A percentile compares a stretch with the other conserved stretches of the same genome.
These are phyloP conservation scores for Phrynosoma platyrhinos DNA, from an alignment of 2,113 vertebrate species.

Conservation along the genomic window DNA sequence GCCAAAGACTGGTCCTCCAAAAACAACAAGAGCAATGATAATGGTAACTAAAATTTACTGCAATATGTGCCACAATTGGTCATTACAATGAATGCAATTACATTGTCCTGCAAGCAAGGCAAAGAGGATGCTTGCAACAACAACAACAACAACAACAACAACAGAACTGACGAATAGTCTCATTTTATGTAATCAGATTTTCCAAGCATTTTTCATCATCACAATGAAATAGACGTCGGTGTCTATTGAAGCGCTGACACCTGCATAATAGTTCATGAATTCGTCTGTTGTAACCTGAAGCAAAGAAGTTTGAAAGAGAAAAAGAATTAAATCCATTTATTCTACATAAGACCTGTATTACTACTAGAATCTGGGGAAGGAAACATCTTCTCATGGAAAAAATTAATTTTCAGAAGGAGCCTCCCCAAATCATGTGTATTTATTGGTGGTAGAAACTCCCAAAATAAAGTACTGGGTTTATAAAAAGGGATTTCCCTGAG, in stretches of 20 bases:
- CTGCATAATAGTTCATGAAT: conserved; percentile 94
- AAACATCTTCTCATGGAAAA: neutral
- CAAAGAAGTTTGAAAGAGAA: conserved; percentile 59
- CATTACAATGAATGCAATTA: neutral
- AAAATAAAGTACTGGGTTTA: neutral
- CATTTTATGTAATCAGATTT: conserved; percentile 70
- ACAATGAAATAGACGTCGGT: conserved; percentile 92
- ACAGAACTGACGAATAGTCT: conserved; percentile 19
- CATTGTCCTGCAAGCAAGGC: conserved; percentile 18
- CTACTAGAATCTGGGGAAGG: neutral
- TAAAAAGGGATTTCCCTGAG: neutral
- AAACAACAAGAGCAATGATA: neutral
- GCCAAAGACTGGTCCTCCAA: neutral
- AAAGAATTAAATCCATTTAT: conserved; percentile 18
- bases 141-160: neutral
- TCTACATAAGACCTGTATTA: neutral
- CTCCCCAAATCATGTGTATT: neutral
- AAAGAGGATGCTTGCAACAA: neutral
- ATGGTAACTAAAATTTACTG: conserved; percentile 15
- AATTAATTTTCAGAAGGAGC: conserved; percentile 12
- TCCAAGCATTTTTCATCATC: conserved; percentile 96
- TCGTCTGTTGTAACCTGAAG: conserved; percentile 92
- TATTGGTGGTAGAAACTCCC: neutral
- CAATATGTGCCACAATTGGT: conserved; percentile 24
- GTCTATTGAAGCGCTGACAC: conserved; percentile 95